Percentiles rank a stretch among this genome's conserved stretches.
phyloP scores from a whole-genome alignment of 2,888 invertebrate species.

The Shargacucullia verbasci region DNA sequence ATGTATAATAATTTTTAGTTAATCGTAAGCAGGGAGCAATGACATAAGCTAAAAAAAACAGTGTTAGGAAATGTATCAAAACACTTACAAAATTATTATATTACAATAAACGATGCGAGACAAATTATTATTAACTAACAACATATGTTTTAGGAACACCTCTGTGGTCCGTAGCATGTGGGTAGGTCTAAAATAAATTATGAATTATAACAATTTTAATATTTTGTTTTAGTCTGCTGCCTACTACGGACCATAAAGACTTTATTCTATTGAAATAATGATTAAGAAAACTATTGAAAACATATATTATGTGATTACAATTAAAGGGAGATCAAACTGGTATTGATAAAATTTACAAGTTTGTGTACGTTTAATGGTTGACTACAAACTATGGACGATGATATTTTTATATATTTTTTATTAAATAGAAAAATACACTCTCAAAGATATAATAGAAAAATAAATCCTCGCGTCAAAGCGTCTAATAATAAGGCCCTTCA shows the following conservation, averaged over 20 bases:
- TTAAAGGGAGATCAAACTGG: conserved; percentile 47
- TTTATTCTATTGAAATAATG: conserved; percentile 3
- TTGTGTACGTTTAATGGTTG: conserved; percentile 34
- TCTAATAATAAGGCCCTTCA: conserved; percentile 29
- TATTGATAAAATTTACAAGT: conserved; percentile 34
- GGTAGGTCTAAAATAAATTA: neutral
- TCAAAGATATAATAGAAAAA: conserved; percentile 69
- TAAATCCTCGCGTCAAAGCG: conserved; percentile 58
- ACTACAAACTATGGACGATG: conserved; percentile 52
- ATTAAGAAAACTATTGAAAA: conserved; percentile 9
- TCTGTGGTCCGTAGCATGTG: conserved; percentile 1
- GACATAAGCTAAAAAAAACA: conserved; percentile 9
- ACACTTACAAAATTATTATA: conserved; percentile 28
- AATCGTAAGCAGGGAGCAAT: conserved; percentile 14
- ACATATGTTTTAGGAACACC: conserved; percentile 3
- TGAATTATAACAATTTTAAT: neutral
- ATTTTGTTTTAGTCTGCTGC: neutral
- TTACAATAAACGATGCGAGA: conserved; percentile 27
- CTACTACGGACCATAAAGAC: conserved; percentile 4
- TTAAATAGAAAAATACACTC: conserved; percentile 74
- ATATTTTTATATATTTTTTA: conserved; percentile 47
- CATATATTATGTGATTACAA: conserved; percentile 16
- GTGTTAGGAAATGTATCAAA: conserved; percentile 21
- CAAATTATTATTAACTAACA: conserved; percentile 24
- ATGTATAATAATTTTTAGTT: conserved; percentile 42